Percentiles rank a stretch among this genome's conserved stretches.
Conservation (phyloP, 2,797 vertebrate genomes). For the Potorous gilbertii region DNA sequence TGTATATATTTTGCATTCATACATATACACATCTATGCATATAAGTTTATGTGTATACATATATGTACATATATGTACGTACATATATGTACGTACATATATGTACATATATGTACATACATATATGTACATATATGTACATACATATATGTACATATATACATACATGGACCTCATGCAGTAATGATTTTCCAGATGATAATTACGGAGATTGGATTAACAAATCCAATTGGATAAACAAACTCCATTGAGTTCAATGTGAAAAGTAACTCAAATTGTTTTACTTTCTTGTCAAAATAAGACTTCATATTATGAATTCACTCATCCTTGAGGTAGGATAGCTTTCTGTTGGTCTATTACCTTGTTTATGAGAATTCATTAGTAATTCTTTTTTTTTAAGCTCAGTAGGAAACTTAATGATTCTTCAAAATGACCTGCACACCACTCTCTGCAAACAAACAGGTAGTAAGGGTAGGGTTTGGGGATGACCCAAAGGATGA, state of each 20-base stretch:
- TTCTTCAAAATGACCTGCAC: conserved; percentile 26
- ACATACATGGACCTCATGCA: neutral
- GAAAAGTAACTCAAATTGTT: neutral
- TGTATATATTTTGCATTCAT: too few species aligned
- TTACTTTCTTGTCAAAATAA: neutral
- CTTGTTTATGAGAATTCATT: neutral
- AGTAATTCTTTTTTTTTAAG: neutral
- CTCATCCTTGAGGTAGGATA: neutral
- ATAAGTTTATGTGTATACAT: too few species aligned
- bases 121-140: too few species aligned
- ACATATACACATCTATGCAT: too few species aligned
- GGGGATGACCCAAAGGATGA: neutral
- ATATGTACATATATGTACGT: too few species aligned
- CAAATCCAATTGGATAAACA: neutral
- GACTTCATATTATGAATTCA: neutral
- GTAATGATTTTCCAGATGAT: neutral
- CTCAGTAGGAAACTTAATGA: conserved; percentile 15
- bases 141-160: neutral
- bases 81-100: too few species aligned
- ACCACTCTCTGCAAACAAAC: neutral
- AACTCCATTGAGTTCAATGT: neutral
- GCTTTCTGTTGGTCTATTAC: neutral
- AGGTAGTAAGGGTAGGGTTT: neutral
- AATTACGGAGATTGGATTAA: neutral
- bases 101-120: too few species aligned